phyloP scores from a whole-genome alignment of 2,888 invertebrate species.

The Drosophila pseudotalamancana region DNA sequence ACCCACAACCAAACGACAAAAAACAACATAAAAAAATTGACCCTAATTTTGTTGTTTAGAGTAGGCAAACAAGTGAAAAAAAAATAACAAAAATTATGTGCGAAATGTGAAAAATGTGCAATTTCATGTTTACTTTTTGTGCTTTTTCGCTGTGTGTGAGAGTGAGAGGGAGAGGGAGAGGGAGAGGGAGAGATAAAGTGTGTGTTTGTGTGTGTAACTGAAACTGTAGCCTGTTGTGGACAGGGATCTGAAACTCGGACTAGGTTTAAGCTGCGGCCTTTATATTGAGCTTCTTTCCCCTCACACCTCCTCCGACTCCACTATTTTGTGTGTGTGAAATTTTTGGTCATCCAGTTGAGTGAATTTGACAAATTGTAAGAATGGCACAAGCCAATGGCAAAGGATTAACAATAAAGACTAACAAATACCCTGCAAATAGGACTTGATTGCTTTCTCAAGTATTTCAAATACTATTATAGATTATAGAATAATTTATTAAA shows the following conservation, averaged over 20 bases:
- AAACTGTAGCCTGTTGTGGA: slow-evolving; percentile 11
- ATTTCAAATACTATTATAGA: too few species aligned
- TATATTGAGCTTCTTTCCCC: slow-evolving; percentile 15
- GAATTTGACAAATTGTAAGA: slow-evolving; percentile 76
- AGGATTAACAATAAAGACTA: slow-evolving; percentile 6
- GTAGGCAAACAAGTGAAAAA: slow-evolving; percentile 23
- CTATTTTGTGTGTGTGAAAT: slow-evolving; percentile 14
- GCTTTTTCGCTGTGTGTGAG: slow-evolving; percentile 25
- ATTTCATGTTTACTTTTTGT: slow-evolving; percentile 65
- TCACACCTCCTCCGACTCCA: slow-evolving; percentile 11
- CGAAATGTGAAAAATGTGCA: slow-evolving; percentile 71
- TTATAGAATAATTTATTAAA: too few species aligned
- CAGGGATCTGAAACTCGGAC: slow-evolving; percentile 28
- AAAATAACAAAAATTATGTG: slow-evolving; percentile 64
- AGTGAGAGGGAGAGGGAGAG: background rate
- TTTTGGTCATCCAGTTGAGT: slow-evolving; percentile 66
- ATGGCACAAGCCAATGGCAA: slow-evolving; percentile 47
- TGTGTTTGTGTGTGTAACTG: background rate
- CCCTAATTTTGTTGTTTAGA: slow-evolving; percentile 64
- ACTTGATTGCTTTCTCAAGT: too few species aligned
- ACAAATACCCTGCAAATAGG: background rate
- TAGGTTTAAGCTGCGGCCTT: slow-evolving; percentile 36
- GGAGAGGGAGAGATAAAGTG: background rate
- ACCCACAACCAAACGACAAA: slow-evolving; percentile 11
- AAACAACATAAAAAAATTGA: slow-evolving; percentile 28